phyloP scores from a whole-genome alignment of 2,888 invertebrate species.

The Bellardia bayeri region DNA sequence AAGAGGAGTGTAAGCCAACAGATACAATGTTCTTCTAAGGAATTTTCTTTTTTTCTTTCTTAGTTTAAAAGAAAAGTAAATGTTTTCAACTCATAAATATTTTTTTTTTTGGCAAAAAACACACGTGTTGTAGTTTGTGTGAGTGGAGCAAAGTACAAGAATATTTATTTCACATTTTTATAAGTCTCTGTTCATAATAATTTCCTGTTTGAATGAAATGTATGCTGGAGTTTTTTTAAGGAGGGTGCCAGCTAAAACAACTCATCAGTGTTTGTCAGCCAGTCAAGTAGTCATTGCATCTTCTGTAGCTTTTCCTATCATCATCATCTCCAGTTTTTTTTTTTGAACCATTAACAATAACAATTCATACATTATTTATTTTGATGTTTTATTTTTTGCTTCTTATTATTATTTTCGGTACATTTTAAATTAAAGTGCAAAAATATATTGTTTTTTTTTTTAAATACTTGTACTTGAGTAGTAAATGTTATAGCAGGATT shows the following conservation, averaged over 20 bases:
- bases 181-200: constrained; percentile 44
- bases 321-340: constrained; percentile 12
- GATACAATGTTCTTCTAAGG: not conserved
- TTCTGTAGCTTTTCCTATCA: constrained; percentile 31
- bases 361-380: constrained; percentile 63
- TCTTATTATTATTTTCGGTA: constrained; percentile 22
- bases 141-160: not conserved
- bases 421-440: constrained; percentile 28
- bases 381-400: constrained; percentile 48
- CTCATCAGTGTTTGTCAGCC: constrained; percentile 41
- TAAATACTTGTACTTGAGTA: not conserved
- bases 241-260: not conserved
- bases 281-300: constrained; percentile 37
- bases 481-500: not conserved
- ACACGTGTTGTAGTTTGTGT: constrained; percentile 44
- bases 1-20: not conserved
- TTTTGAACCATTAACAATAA: constrained; percentile 38
- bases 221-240: not conserved
- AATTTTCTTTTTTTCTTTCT: not conserved
- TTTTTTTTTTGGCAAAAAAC: not conserved
- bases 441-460: not conserved
- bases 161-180: constrained; percentile 40
- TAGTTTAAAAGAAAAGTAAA: not conserved
- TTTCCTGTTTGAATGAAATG: constrained; percentile 47
- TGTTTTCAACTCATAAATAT: constrained; percentile 26